Evolutionary conservation across 2,113 vertebrate genomes (phyloP), one percentile per base, ranked within the genome.

Genomic region (Siphamia tubifer): DNA sequence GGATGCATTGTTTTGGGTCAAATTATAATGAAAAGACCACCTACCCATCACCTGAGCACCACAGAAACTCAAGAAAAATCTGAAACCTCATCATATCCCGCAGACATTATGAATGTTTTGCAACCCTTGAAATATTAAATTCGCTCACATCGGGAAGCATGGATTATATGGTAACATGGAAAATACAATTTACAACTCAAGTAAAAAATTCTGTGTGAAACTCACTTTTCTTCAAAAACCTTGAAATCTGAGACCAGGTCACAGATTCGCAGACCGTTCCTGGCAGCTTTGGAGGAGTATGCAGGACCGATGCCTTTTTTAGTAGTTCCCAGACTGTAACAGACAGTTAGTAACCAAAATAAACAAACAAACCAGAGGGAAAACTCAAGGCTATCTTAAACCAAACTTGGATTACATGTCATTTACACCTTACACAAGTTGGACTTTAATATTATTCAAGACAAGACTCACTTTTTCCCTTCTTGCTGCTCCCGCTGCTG

Each of bases 231-330:
- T 35, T 92, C 82, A 75, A 95, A 94, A 53, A 90, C 83, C 5
- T 90, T 81, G 48, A 95, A 93, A 64, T 95, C 92, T 0, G 92
- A 87, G 16, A 95, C 81, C 2, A 94, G 89, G 70, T 94, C 93
- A 44, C 93, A 95, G 67, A 95, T 82, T 13, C 94, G 67, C 45
- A 95, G 82, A 3, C 94, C 93, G 2, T 93, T 94, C 1, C 92
- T 91, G 23, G 93, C 92, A 0, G 94, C 93, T 82, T 94, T 95
- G 20, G 93, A 93, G n/a, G 94, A 92, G 71, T 94, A 94, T 8
- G 92, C 93, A 0, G 94, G 93, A 0, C 94, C 93, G 3, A 95
- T 95, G 0, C 94, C 94, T 57, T 94, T 95, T 67, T 93, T 94
- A 6, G 94, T 95, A 0, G 93, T 94, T 47, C 94, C 94, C 58